Base-by-base conservation (phyloP, 2,888 invertebrate genomes). In the Nudaria mundana region DNA sequence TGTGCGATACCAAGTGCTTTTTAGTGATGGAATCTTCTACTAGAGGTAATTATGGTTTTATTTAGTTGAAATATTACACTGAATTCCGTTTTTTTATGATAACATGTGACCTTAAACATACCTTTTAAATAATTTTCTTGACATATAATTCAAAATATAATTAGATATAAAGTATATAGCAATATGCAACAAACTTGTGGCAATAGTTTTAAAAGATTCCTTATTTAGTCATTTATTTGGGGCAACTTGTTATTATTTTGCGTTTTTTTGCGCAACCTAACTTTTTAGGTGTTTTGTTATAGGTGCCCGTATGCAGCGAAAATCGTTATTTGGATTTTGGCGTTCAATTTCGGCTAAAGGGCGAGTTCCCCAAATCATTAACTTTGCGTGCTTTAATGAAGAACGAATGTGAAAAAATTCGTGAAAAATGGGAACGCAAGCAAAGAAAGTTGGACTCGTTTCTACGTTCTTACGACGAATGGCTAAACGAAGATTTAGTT, bases 281-380 rank as follows among this genome's bases (percentile, higher is more conserved):
- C 5, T 18, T 18, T 5, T 18, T 18, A 5, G 3, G 10, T 12
- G 23, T 31, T 31, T 31, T 4, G 3, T 31, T 23, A 39, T 33
- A 44, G 44, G 20, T 39, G 30, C 25, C 25, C 39, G 23, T 25
- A 31, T 44, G 25, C 30, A 31, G 26, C 43, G 43, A 30, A 36
- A 39, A 37, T 29, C 36, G 2, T 8, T 37, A 20, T 37, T 41
- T 20, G 37, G 37, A 5, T 37, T 37, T 41, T 41, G 41, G 44
- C 44, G 30, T 34, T 45, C 40, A 28, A 26, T 30, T 14, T 37
- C 44, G 23, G 13, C 37, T 15, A 40, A 45, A 35, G 34, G 30
- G 10, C 25, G 40, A 37, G 37, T 40, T 37, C 28, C 26, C 30
- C n/a, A 37, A 40, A 37, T 45, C 20, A 31, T 45, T 12, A 35